Base-by-base conservation (phyloP, 1,140 invertebrate genomes). In the Magallana ariakensis region DNA sequence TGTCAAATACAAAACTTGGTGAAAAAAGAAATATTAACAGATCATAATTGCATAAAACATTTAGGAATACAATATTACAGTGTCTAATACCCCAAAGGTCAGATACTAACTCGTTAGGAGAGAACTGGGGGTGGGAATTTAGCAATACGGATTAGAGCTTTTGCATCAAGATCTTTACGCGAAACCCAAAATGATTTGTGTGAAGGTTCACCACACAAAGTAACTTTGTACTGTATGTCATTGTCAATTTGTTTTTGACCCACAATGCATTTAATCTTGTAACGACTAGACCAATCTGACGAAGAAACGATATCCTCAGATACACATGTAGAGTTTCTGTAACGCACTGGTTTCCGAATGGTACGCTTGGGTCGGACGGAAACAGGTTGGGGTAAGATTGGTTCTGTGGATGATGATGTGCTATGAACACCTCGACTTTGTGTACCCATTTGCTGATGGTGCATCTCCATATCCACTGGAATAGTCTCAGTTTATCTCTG, bases 181-280 rank as follows among this genome's bases (percentile, higher is more conserved):
- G 60, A 62, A 62, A 62, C 60, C 84, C 66, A 85, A 11, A 85
- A 33, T 75, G 66, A 8, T 54, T 85, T 85, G n/a, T 80, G 84
- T n/a, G 46, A 62, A 55, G 84, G 66, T 80, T 85, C 66, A 9
- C 66, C 84, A 80, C n/a, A 53, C 66, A 85, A 85, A 11, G 16
- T 62, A 54, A 85, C 53, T 19, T 54, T 22, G 5, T 85, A 85
- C 33, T 85, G 46, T 10, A 56, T 19, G 15, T 33, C 22, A 56
- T 19, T 15, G 13, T 54, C 70, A 55, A 33, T 19, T 75, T 10
- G 15, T 80, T 33, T 85, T 53, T 60, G 1, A 26, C 57, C 83
- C 9, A 85, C 10, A 66, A 70, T 60, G 33, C 66, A 70, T 46
- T 66, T 46, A 6, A 85, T 53, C 22, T 66, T 84, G 83, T 70